Base-by-base conservation (phyloP, 1,140 invertebrate species). In the Zaprionus africanus region DNA sequence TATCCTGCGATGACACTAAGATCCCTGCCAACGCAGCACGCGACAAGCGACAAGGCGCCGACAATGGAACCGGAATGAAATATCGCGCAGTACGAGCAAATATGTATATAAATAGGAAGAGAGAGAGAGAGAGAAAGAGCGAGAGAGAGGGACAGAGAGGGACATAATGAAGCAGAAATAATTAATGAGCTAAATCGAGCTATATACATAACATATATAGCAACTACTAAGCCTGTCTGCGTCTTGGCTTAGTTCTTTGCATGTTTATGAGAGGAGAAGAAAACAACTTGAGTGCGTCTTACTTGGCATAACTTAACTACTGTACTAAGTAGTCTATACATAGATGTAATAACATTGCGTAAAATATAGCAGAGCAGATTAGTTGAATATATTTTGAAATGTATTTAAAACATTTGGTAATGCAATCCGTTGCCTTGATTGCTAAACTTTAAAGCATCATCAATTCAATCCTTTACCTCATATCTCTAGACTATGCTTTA, bases 1-100 rank as follows among this genome's bases (percentile, higher is more conserved):
- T 63, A 53, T 63, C 61, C 61, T 24, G 31, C 31, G 49, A 53
- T 54, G 49, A 64, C 61, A 64, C 61, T 54, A 54, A 64, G 49
- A 53, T 64, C 61, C 61, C 46, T 54, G 46, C 6, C 49, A 63
- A 22, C 46, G 61, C 46, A 36, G n/a, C 59, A 24, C 28, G 43
- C 43, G 46, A 64, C 49, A 38, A 38, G 43, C 43, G 46, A 64
- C 49, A 38, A 38, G 43, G 43, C 59, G 59, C 41, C 22, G 59
- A 58, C 59, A 62, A 62, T 62, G 43, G n/a, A 28, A 43, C 4
- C 13, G 34, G 57, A 41, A 59, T 59, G 17, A 63, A 53, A 63
- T 49, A 46, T 5, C 26, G 6, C 28, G 13, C n/a, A 62, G 17
- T 31, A 28, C 28, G n/a, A 36, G 19, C n/a, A 64, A 54, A 64